Evolutionary conservation across 2,888 invertebrate species (phyloP), one percentile per base, ranked within the genome.

Genomic region (Brachylomia viminalis): DNA sequence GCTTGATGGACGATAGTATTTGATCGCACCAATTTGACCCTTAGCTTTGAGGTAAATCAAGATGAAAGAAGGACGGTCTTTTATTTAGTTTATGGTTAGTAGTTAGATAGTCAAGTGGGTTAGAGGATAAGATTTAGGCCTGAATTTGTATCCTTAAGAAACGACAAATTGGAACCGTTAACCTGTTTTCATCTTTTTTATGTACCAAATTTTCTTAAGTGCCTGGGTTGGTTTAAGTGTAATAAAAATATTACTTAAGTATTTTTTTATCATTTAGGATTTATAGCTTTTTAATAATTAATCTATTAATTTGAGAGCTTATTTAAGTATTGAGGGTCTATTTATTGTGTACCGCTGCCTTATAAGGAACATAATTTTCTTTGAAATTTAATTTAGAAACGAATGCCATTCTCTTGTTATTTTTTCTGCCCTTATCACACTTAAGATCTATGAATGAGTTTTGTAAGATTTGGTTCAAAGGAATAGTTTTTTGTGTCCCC

Each of bases 1-100:
- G 72, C 45, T 67, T 69, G 54, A 77, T 42, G 20, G 77, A 68
- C 38, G n/a, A 72, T 79, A 83, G 75, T 79, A n/a, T 82, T 80
- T 80, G 67, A 72, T 75, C 42, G 68, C 54, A 72, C 45, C 75
- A 72, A 80, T 80, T 82, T 73, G 62, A 52, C 58, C 67, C 67
- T 68, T 73, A 59, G 73, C 67, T 68, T 73, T 62, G 73, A 61
- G 13, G 59, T 49, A 13, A 54, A 68, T 62, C 33, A 54, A 58
- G 58, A 52, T 58, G 27, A 65, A 64, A 52, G 30, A 27, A 33
- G 0, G 1, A n/a, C 47, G n/a, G 23, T 33, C 8, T 77, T 42
- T 70, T 58, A 52, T 58, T 52, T 33, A 5, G 3, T 10, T 52
- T 47, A 47, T 5, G 15, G 45, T 68, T 76, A 49, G 17, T 42